Conservation (phyloP, 2,888 invertebrate species). For the Zonitis immaculata region DNA sequence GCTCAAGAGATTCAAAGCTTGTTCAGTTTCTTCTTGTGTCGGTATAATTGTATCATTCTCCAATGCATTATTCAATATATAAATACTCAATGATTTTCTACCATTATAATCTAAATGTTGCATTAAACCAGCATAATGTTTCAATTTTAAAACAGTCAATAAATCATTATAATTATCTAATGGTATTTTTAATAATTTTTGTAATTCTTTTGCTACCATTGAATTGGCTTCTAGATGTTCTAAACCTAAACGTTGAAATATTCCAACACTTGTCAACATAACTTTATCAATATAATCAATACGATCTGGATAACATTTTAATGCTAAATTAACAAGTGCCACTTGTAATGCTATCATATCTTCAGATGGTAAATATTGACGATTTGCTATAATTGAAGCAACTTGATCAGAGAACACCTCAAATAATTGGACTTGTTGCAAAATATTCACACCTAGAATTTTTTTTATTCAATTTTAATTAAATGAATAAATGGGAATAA, state of each 20-base stretch:
- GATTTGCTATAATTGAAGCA: constrained; percentile 86
- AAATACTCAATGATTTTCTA: constrained; percentile 78
- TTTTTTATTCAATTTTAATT: constrained; percentile 1
- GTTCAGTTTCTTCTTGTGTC: constrained; percentile 77
- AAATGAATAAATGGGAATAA: background rate
- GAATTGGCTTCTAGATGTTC: constrained; percentile 74
- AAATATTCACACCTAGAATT: constrained; percentile 31
- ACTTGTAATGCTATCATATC: constrained; percentile 95
- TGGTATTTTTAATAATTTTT: constrained; percentile 89
- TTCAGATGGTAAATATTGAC: constrained; percentile 92
- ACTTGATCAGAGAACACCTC: constrained; percentile 98
- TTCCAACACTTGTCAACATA: constrained; percentile 76
- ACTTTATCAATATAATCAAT: constrained; percentile 95
- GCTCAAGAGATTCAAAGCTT: constrained; percentile 61
- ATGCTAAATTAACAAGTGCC: constrained; percentile 87
- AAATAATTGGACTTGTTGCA: constrained; percentile 84
- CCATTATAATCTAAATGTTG: constrained; percentile 86
- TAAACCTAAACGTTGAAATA: constrained; percentile 83
- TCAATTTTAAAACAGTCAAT: constrained; percentile 77
- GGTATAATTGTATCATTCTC: constrained; percentile 86
- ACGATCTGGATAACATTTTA: constrained; percentile 93
- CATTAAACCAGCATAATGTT: constrained; percentile 76
- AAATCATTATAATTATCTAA: constrained; percentile 93
- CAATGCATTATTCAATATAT: constrained; percentile 83
- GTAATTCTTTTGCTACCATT: constrained; percentile 87